Base-by-base conservation (phyloP, 2,113 vertebrate genomes). In the Alexandromys fortis region DNA sequence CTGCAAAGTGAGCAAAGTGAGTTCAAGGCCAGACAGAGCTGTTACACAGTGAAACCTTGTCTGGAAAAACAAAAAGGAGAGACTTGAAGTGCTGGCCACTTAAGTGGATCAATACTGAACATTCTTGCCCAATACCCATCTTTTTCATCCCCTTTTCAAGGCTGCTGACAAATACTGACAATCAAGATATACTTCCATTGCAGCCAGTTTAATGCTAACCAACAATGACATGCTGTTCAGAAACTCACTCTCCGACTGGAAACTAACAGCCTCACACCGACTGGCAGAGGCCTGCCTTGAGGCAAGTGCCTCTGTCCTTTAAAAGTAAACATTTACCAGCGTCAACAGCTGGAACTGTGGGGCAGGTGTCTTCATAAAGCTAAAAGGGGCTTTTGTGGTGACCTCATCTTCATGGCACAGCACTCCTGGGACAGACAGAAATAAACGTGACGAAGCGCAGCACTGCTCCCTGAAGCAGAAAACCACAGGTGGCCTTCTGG, bases 361-460 rank as follows among this genome's bases (percentile, higher is more conserved):
- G 63, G 42, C 78, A 94, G 73, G 28, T 96, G 55, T 70, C 87
- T 81, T 83, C 19, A 4, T 52, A 85, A 79, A 92, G 83, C 9
- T 68, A 63, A 86, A 63, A 45, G 79, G 77, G 17, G 33, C n/a
- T 81, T 92, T 92, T n/a, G 33, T 61, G 58, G 83, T 86, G 75
- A 97, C 65, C 52, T 93, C 65, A 38, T 90, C 83, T 95, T 58
- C 86, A 55, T 33, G 11, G 91, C 86, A 78, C 65, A 65, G 68
- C 38, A 38, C 82, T 68, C 89, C 73, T 70, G 13, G 3, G 86
- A 87, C 73, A 96, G 91, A 22, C 0, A 58, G 76, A 17, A 16
- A 92, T 81, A 68, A 89, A 89, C 35, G 13, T 79, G 75, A 65
- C 35, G 17, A 45, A 81, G 33, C 19, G 5, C 13, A 89, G 30